phyloP scores from a whole-genome alignment of 1,140 invertebrate genomes.

The Rhagoletis pomonella region DNA sequence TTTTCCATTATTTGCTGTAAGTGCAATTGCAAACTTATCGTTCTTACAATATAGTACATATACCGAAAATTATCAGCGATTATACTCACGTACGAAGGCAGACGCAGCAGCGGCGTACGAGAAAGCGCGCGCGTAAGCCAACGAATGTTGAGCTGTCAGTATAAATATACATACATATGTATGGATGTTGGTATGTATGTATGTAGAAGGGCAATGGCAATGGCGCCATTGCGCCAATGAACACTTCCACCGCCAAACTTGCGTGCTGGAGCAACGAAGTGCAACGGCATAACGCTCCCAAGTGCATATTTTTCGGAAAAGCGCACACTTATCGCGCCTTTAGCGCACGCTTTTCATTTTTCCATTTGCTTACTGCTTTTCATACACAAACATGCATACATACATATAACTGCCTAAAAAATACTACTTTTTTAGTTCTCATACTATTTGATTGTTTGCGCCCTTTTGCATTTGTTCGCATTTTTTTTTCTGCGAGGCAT shows the following conservation, averaged over 20 bases:
- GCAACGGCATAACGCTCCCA: slow-evolving; percentile 59
- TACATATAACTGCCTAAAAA: too few relatives aligned
- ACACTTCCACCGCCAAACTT: slow-evolving; percentile 26
- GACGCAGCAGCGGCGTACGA: not conserved
- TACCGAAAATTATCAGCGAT: slow-evolving; percentile 67
- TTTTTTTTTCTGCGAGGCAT: not conserved
- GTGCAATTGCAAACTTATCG: slow-evolving; percentile 28
- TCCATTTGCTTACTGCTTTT: not conserved
- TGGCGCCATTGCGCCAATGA: not conserved
- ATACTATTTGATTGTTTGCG: slow-evolving; percentile 51
- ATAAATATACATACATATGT: too few relatives aligned
- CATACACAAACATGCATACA: not conserved
- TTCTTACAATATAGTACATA: slow-evolving; percentile 4
- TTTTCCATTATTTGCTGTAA: slow-evolving; percentile 14
- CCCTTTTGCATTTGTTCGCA: slow-evolving; percentile 65
- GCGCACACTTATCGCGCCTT: slow-evolving; percentile 46
- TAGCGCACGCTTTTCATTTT: slow-evolving; percentile 36
- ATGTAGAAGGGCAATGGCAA: not conserved
- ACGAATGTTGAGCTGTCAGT: not conserved
- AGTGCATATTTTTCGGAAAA: slow-evolving; percentile 72
- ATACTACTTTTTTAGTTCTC: not conserved
- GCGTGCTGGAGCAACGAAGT: not conserved
- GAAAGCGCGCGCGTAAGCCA: not conserved
- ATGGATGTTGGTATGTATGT: too few relatives aligned
- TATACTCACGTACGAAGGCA: slow-evolving; percentile 69